Evolutionary conservation across 2,797 vertebrate species (phyloP), one percentile per base, ranked within the genome.

Genomic region (Champsocephalus esox): DNA sequence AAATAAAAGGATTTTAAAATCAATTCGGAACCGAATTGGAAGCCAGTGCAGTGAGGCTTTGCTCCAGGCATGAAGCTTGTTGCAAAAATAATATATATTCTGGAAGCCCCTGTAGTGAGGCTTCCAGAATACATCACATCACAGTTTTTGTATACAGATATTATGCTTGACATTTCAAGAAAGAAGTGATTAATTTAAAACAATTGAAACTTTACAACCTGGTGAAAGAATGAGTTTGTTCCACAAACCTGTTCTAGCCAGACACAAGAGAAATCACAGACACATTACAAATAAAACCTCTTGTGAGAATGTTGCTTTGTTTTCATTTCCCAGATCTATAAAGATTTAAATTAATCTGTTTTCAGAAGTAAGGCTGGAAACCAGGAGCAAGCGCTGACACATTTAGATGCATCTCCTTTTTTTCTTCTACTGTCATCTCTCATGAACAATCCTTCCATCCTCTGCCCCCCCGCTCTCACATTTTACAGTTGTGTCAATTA

Each of bases 401-500:
- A 78, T 89, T 85, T 65, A 75, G 62, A 77, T 73, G 60, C 66
- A 52, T 81, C 73, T 79, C 50, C 72, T 56, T 84, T 68, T 55
- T 65, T 38, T 38, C 34, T 38, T 38, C 78, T 60, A 67, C 70
- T 64, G 78, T 79, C 67, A 66, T 88, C 56, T 72, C 43, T 67
- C 58, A 78, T 84, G 75, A 77, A 80, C 81, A 79, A 66, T 34
- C 69, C 65, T 57, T 72, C 61, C 50, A 41, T 52, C n/a, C 71
- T 57, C 63, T 9, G 2, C 32, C 50, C 55, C 41, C 57, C 24
- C 46, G 0, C 48, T 49, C 75, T 75, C 79, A 75, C 61, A 74
- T 89, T 81, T 81, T 82, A 79, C 82, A 52, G 56, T 85, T 66
- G 82, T 89, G 90, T 89, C 90, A 88, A 57, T 89, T 79, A 70